Conservation (phyloP, 1,140 invertebrate species). For the Bombus superbus region DNA sequence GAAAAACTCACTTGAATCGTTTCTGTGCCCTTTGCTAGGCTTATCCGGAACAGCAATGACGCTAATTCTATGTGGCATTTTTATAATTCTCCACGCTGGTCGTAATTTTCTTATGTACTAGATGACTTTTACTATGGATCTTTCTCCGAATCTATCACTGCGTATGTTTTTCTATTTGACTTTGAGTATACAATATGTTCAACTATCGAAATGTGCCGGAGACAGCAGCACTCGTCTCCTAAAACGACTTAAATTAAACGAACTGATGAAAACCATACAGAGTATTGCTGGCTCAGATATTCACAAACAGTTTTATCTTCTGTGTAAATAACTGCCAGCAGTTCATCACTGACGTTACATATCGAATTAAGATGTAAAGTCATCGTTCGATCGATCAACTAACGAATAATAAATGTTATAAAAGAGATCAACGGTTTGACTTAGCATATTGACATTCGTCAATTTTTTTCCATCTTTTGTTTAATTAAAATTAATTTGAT, state of each 20-base stretch:
- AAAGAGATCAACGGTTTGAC: background rate
- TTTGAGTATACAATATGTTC: background rate
- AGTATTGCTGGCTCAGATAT: background rate
- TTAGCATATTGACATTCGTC: background rate
- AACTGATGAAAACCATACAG: slow-evolving; percentile 34
- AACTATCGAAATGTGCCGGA: too few species aligned
- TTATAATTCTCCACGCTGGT: background rate
- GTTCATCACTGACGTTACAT: background rate
- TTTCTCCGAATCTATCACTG: background rate
- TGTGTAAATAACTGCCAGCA: slow-evolving; percentile 27
- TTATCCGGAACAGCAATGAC: background rate
- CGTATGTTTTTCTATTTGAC: background rate
- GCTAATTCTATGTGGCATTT: slow-evolving; percentile 38
- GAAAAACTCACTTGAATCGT: slow-evolving; percentile 38
- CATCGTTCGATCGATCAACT: background rate
- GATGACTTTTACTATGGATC: background rate
- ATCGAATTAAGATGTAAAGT: background rate
- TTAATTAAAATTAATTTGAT: background rate
- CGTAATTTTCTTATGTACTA: background rate
- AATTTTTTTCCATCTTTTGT: background rate
- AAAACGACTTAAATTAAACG: slow-evolving; percentile 8
- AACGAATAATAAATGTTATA: background rate
- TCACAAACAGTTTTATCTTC: slow-evolving; percentile 66
- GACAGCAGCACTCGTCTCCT: background rate
- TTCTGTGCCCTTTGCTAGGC: background rate